Evolutionary conservation across 1,140 invertebrate genomes (phyloP).

Genomic region (Helicoverpa zea): DNA sequence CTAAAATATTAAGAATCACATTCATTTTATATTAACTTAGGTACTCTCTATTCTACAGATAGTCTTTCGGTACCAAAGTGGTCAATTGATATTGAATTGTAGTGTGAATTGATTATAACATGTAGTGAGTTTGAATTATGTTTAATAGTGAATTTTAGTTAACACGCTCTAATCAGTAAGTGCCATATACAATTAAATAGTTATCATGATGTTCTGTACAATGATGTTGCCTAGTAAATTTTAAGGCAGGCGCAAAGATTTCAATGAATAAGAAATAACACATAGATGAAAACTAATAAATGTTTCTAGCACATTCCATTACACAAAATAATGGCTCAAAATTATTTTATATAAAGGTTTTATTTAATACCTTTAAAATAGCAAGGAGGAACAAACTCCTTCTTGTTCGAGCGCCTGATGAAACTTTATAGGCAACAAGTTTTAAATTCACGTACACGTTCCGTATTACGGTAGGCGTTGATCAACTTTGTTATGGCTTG

Average conservation of each 20-base stretch:
- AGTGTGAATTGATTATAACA: too few species aligned
- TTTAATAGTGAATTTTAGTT: neutral
- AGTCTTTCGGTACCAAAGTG: too few species aligned
- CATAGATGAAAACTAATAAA: neutral
- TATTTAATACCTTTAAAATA: conserved; percentile 3
- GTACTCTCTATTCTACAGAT: too few species aligned
- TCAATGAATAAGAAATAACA: too few species aligned
- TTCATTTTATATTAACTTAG: too few species aligned
- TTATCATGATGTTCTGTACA: neutral
- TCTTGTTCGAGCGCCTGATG: conserved; percentile 40
- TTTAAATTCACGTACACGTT: conserved; percentile 6
- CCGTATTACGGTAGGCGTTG: conserved; percentile 32
- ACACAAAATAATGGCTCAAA: neutral
- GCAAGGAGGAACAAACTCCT: neutral
- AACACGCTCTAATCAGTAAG: neutral
- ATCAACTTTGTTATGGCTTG: conserved; percentile 33
- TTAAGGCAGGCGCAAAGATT: too few species aligned
- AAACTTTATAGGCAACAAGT: conserved; percentile 52
- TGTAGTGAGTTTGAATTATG: neutral
- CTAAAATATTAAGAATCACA: too few species aligned
- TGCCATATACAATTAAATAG: neutral
- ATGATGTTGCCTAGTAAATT: neutral
- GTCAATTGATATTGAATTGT: neutral
- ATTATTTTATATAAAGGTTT: neutral
- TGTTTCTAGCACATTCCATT: neutral